Percentiles rank a stretch among this genome's conserved stretches.
These are phyloP conservation scores for Malurus leucopterus DNA, from an alignment of 2,797 vertebrate species.

Conservation along the genomic window DNA sequence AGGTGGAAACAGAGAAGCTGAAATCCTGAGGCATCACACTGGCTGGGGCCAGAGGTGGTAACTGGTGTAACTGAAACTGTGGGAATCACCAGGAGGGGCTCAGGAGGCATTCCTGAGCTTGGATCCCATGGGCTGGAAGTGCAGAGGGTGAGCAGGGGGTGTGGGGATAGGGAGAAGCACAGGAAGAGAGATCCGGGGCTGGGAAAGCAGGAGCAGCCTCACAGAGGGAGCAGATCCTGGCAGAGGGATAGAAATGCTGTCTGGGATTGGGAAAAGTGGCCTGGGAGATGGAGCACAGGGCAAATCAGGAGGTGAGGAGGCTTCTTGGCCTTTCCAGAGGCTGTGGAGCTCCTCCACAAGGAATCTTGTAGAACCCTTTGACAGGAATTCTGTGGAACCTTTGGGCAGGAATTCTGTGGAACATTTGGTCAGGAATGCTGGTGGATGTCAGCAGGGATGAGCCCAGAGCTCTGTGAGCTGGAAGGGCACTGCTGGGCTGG, in stretches of 20 bases:
- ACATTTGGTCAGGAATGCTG: background rate
- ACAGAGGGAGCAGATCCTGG: background rate
- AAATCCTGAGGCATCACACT: too few species aligned
- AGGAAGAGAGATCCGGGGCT: background rate
- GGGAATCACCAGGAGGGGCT: background rate
- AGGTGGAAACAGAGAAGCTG: too few species aligned
- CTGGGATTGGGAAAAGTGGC: background rate
- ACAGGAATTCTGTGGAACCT: background rate
- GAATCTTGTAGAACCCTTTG: background rate
- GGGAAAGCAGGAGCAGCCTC: background rate
- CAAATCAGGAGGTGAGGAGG: background rate
- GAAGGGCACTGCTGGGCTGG: background rate
- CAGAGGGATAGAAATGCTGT: too few species aligned
- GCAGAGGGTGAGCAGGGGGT: background rate
- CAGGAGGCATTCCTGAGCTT: background rate
- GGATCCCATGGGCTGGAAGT: rapidly evolving
- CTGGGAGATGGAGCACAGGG: background rate
- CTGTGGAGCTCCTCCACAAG: background rate
- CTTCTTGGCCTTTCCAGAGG: background rate
- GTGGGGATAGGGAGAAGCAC: background rate
- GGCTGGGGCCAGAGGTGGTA: background rate
- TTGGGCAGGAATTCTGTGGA: background rate
- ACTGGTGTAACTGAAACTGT: background rate
- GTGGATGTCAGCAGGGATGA: background rate
- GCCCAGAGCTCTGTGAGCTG: background rate